phyloP scores from a whole-genome alignment of 2,888 invertebrate species.

The Lasioglossum marginatum region DNA sequence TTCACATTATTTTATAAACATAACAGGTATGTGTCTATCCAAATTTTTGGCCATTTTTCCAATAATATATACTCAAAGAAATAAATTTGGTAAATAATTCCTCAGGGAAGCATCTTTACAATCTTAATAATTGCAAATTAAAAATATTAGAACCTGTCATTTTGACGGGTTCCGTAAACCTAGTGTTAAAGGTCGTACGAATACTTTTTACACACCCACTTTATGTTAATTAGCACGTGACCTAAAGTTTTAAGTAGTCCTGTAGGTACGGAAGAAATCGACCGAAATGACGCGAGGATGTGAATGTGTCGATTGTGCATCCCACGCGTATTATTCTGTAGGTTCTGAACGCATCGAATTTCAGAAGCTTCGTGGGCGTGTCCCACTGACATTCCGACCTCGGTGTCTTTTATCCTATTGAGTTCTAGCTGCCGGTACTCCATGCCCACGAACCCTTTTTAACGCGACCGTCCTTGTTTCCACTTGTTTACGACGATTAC shows the following conservation, averaged over 20 bases:
- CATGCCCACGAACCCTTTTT: conserved; percentile 52
- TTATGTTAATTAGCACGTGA: background rate
- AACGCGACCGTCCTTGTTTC: conserved; percentile 53
- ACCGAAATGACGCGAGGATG: conserved; percentile 36
- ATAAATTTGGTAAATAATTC: too few species aligned
- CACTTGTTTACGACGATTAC: conserved; percentile 59
- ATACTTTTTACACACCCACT: too few species aligned
- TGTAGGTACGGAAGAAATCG: conserved; percentile 3
- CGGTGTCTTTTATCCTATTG: conserved; percentile 65
- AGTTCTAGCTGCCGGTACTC: conserved; percentile 26
- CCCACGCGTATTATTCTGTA: conserved; percentile 37
- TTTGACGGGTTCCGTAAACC: too few species aligned
- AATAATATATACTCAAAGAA: too few species aligned
- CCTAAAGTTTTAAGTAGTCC: background rate
- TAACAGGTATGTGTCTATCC: too few species aligned
- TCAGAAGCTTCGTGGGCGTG: conserved; percentile 72
- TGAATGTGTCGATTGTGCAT: conserved; percentile 39
- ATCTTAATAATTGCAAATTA: too few species aligned
- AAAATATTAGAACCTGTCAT: too few species aligned
- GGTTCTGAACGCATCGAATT: conserved; percentile 68
- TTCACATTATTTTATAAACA: too few species aligned
- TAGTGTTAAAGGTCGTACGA: too few species aligned
- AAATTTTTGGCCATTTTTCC: too few species aligned
- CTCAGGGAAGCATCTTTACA: too few species aligned
- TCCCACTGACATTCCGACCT: conserved; percentile 70